Evolutionary conservation across 2,888 invertebrate species (phyloP).

Genomic region (Dasypogon diadema): DNA sequence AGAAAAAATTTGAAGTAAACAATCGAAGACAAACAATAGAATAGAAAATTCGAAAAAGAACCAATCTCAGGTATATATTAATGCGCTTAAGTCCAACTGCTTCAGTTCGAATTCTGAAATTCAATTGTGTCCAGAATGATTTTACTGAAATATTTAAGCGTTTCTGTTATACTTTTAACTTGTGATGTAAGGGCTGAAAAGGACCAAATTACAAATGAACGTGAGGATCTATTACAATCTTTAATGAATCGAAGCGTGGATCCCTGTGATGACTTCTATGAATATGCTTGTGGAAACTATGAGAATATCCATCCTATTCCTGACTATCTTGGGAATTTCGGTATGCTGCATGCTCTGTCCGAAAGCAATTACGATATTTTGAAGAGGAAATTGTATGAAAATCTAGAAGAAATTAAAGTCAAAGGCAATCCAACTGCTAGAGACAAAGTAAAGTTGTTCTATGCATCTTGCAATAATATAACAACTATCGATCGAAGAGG

Average conservation of each 20-base stretch:
- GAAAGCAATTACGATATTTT: not conserved
- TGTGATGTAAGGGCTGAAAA: not conserved
- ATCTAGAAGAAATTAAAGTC: not conserved
- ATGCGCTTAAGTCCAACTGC: too few relatives aligned
- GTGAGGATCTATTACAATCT: not conserved
- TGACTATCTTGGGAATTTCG: slow-evolving; percentile 54
- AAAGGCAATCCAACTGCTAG: slow-evolving; percentile 9
- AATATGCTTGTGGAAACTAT: too few relatives aligned
- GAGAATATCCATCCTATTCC: too few relatives aligned
- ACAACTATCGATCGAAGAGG: slow-evolving; percentile 53
- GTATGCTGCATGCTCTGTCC: not conserved
- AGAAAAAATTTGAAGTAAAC: too few relatives aligned
- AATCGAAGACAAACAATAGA: too few relatives aligned
- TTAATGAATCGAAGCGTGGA: slow-evolving; percentile 53
- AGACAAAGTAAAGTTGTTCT: slow-evolving; percentile 55
- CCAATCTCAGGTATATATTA: too few relatives aligned
- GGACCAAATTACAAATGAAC: not conserved
- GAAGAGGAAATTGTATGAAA: not conserved
- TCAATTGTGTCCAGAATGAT: too few relatives aligned
- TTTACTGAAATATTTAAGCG: not conserved
- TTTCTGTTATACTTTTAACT: not conserved
- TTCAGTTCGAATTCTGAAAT: too few relatives aligned
- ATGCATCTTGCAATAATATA: slow-evolving; percentile 52
- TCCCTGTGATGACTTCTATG: slow-evolving; percentile 57
- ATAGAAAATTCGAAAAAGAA: too few relatives aligned